Evolutionary conservation across 2,113 vertebrate species (phyloP).

Genomic region (Telmatochromis brichardi): DNA sequence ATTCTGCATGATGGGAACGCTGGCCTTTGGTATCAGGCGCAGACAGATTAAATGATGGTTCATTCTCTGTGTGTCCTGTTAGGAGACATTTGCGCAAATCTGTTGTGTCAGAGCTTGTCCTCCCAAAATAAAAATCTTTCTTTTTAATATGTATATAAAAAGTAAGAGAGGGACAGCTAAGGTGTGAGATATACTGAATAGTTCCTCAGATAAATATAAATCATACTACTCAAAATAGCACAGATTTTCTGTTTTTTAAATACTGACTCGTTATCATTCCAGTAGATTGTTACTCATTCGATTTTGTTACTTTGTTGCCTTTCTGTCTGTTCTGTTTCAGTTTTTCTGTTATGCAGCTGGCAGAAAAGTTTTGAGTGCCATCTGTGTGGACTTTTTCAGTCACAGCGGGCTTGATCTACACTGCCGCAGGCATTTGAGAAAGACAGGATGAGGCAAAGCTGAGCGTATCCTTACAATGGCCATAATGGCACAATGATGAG

Average conservation of each 20-base stretch:
- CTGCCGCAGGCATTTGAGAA: constrained; percentile 30
- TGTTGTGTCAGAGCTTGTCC: background rate
- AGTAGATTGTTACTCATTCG: background rate
- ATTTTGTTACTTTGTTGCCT: background rate
- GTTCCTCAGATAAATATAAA: background rate
- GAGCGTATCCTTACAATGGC: constrained; percentile 52
- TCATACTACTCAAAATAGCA: background rate
- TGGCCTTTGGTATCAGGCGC: constrained; percentile 28
- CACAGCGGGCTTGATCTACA: constrained; percentile 9
- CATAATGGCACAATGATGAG: constrained; percentile 59
- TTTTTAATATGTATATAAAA: background rate
- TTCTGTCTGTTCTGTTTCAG: background rate
- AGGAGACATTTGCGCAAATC: background rate
- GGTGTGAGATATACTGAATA: background rate
- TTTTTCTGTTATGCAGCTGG: constrained; percentile 24
- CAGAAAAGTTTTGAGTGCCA: constrained; percentile 14
- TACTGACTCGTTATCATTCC: background rate
- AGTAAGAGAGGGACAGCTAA: background rate
- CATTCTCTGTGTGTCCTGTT: constrained; percentile 5
- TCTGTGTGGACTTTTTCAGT: constrained; percentile 26
- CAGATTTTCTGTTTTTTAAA: background rate
- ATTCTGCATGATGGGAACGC: constrained; percentile 37
- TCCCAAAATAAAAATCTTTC: background rate
- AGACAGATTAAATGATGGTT: constrained; percentile 49
- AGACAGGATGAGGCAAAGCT: constrained; percentile 37